A percentile compares a stretch with the other conserved stretches of the same genome.
Conservation (phyloP, 2,888 invertebrate species). For the Choreutis nemorana region DNA sequence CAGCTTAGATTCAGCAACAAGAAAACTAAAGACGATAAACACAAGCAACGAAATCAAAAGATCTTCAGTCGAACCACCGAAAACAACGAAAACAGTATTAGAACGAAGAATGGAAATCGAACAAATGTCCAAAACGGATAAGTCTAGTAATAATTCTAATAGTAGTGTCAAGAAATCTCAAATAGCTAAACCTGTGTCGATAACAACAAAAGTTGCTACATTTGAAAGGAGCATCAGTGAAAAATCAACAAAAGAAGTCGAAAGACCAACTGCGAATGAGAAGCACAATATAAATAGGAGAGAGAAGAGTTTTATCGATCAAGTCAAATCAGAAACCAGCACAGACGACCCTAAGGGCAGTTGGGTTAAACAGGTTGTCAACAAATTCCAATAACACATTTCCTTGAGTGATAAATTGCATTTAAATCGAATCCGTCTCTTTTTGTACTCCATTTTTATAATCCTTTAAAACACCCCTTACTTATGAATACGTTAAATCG, state of each 20-base stretch:
- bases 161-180: slow-evolving; percentile 29
- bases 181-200: slow-evolving; percentile 36
- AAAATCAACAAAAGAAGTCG: slow-evolving; percentile 18
- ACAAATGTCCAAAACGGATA: slow-evolving; percentile 36
- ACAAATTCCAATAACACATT: slow-evolving; percentile 70
- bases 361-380: slow-evolving; percentile 80
- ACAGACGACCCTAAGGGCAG: slow-evolving; percentile 58
- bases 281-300: slow-evolving; percentile 26
- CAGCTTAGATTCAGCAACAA: slow-evolving; percentile 51
- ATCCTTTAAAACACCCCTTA: too few relatives aligned
- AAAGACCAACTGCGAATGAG: slow-evolving; percentile 25
- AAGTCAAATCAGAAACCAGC: slow-evolving; percentile 18
- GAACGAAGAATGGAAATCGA: slow-evolving; percentile 58
- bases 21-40: slow-evolving; percentile 30
- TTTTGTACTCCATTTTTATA: slow-evolving; percentile 36
- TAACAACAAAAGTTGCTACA: slow-evolving; percentile 45
- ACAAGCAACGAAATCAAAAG: slow-evolving; percentile 29
- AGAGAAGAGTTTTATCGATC: slow-evolving; percentile 23
- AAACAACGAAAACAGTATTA: slow-evolving; percentile 47
- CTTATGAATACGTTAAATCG: too few relatives aligned
- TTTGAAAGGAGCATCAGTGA: slow-evolving; percentile 38
- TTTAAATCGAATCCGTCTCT: slow-evolving; percentile 44
- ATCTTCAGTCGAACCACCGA: slow-evolving; percentile 31
- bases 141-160: slow-evolving; percentile 21
- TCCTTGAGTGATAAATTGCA: slow-evolving; percentile 30